These are phyloP conservation scores for Thamnophis sirtalis DNA, from an alignment of 2,113 vertebrate species.

Conservation along the genomic window DNA sequence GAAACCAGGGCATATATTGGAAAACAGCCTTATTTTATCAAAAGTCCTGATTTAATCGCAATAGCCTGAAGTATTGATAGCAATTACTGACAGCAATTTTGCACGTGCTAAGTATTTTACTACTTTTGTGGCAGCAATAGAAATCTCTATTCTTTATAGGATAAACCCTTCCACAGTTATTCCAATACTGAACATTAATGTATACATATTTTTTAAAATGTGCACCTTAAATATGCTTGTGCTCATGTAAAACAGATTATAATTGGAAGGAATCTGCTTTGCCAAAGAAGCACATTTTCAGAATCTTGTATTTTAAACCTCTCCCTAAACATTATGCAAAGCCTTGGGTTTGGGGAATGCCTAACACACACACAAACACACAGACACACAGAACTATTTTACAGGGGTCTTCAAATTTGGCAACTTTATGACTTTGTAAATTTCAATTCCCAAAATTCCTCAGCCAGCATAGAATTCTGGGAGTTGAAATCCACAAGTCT, in stretches of 20 bases:
- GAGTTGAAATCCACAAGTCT: too few relatives aligned
- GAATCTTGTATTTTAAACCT: not conserved
- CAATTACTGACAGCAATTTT: not conserved
- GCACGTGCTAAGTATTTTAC: not conserved
- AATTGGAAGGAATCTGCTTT: not conserved
- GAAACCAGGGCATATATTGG: not conserved
- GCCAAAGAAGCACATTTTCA: not conserved
- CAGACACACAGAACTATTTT: not conserved
- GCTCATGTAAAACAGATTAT: not conserved
- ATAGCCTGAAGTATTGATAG: not conserved
- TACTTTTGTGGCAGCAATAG: not conserved
- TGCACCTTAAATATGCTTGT: not conserved
- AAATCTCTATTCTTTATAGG: not conserved
- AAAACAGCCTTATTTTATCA: not conserved
- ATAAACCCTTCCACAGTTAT: not conserved
- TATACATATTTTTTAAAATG: not conserved
- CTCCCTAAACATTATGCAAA: not conserved
- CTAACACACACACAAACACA: too few relatives aligned
- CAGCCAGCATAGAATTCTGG: too few relatives aligned
- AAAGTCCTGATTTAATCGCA: not conserved
- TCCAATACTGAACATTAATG: not conserved
- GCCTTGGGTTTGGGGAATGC: not conserved
- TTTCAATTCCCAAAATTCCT: too few relatives aligned
- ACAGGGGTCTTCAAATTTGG: too few relatives aligned
- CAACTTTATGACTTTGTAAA: too few relatives aligned